Base-by-base conservation (phyloP, 2,888 invertebrate genomes). In the Argyra leucocephala region DNA sequence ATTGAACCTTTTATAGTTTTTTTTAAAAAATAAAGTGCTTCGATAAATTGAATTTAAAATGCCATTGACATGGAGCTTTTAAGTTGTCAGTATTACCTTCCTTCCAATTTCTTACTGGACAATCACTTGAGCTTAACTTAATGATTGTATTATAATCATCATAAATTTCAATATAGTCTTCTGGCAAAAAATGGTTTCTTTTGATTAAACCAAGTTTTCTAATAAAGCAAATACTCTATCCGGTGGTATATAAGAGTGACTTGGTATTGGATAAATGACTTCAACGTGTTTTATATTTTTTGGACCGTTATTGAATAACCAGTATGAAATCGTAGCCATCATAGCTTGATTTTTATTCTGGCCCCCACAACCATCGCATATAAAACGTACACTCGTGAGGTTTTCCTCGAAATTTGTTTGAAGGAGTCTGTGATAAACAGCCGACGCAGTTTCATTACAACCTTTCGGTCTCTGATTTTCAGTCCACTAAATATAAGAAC, bases 341-440 rank as follows among this genome's bases (percentile, higher is more conserved):
- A 74, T 67, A 10, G 67, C 71, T 9, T 70, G 67, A 68, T 74
- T 74, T 66, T 73, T 74, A 64, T 73, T 75, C 67, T 75, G 73
- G 22, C 75, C 73, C 22, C 68, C 72, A 66, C 74, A 75, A 22
- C 72, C 74, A 69, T 75, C 75, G 26, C 73, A 69, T 36, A 73
- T 66, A 23, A 76, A 68, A 22, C 72, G 70, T 63, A 75, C 66
- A 57, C 58, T 67, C 21, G 36, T 64, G n/a, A 70, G 67, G n/a
- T 60, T 63, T 21, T 57, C 15, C 4, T 26, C 26, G 9, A 61
- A 12, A 15, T 62, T 31, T 57, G 21, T 62, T 10, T 31, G 4
- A 15, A n/a, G 26, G 22, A 73, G 64, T 15, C 67, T 48, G 65
- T 73, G 67, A 59, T 67, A 72, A 22, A 76, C 67, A 22, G 73